Percentiles rank a stretch among this genome's conserved stretches.
Evolutionary conservation across 2,888 invertebrate species (phyloP).

Genomic region (Lamproptera curius): DNA sequence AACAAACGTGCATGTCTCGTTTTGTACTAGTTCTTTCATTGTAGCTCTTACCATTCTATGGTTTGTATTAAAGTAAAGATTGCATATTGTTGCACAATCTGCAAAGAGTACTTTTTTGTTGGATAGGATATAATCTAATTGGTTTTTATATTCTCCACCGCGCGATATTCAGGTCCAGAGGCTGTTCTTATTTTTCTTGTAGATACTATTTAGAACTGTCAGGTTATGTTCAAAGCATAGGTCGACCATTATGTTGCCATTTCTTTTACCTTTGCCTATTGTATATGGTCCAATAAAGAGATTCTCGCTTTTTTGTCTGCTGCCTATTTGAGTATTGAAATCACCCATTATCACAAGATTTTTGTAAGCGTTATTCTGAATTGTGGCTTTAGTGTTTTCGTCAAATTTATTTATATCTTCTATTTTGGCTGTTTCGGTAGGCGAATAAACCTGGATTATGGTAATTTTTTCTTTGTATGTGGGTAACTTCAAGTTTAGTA

Average conservation of each 20-base stretch:
- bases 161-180: background rate
- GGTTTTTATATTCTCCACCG: background rate
- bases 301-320: background rate
- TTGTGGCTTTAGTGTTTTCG: too few relatives aligned
- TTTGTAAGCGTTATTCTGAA: conserved; percentile 19
- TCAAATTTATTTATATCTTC: too few relatives aligned
- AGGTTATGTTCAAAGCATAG: conserved; percentile 22
- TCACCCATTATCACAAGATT: background rate
- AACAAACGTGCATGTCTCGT: too few relatives aligned
- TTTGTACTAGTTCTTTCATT: too few relatives aligned
- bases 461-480: too few relatives aligned
- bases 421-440: too few relatives aligned
- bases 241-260: conserved; percentile 1
- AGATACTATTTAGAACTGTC: conserved; percentile 8
- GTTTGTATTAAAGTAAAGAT: conserved; percentile 14
- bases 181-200: conserved; percentile 9
- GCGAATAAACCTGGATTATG: too few relatives aligned
- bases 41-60: too few relatives aligned
- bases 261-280: background rate
- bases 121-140: background rate
- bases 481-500: too few relatives aligned
- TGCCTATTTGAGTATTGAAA: background rate
- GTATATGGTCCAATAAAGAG: background rate
- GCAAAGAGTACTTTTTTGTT: background rate
- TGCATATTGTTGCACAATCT: background rate